phyloP scores from a whole-genome alignment of 2,888 invertebrate species.

The Athalia rosae region DNA sequence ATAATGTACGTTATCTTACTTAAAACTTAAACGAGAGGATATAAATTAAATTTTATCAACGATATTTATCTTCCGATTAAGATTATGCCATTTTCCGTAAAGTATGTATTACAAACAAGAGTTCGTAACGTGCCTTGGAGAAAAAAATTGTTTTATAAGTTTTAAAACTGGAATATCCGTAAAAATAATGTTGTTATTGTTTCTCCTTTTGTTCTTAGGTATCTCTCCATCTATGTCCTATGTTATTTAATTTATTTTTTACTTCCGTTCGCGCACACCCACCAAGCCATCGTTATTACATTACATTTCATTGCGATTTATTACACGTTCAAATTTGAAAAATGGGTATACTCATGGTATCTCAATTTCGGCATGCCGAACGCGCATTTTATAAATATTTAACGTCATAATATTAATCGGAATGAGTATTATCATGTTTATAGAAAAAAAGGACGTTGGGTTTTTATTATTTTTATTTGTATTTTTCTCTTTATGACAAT shows the following conservation, averaged over 20 bases:
- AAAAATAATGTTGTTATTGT: too few species aligned
- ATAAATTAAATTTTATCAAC: constrained; percentile 16
- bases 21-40: constrained; percentile 14
- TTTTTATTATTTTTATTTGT: constrained; percentile 51
- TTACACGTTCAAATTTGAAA: not conserved
- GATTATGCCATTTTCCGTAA: constrained; percentile 26
- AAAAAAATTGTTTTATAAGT: not conserved
- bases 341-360: not conserved
- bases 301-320: constrained; percentile 25
- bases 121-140: not conserved
- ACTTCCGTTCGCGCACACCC: not conserved
- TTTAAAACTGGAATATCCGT: too few species aligned
- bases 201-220: too few species aligned
- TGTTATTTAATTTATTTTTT: constrained; percentile 32
- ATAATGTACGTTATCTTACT: not conserved
- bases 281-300: not conserved
- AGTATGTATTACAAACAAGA: not conserved
- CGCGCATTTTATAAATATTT: constrained; percentile 17
- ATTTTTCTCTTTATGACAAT: constrained; percentile 52
- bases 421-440: constrained; percentile 38
- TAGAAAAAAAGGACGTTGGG: constrained; percentile 46
- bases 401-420: constrained; percentile 46
- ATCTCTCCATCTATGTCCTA: constrained; percentile 32
- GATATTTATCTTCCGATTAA: constrained; percentile 44
- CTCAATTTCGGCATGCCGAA: constrained; percentile 13